A percentile compares a stretch with the other conserved stretches of the same genome.
These are phyloP conservation scores for Paralvinella palmiformis DNA, from an alignment of 1,140 invertebrate genomes.

Conservation along the genomic window DNA sequence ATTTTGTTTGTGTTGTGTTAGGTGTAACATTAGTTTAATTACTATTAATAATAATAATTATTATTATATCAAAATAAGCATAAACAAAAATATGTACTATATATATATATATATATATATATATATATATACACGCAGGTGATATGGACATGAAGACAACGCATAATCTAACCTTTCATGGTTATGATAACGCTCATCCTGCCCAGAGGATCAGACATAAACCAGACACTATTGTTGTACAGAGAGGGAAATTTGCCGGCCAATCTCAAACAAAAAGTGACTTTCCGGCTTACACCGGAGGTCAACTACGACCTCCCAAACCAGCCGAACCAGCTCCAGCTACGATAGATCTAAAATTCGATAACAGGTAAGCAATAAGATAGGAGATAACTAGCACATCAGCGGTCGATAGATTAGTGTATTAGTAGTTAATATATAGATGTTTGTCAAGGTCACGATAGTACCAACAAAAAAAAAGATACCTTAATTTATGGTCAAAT, in stretches of 20 bases:
- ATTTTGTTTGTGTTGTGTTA: no score
- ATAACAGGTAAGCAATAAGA: conserved; percentile 36
- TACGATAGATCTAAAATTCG: conserved; percentile 37
- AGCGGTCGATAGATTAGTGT: no score
- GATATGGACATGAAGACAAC: conserved; percentile 33
- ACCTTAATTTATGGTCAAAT: no score
- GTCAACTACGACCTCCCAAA: conserved; percentile 32
- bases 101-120: no score
- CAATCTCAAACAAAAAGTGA: conserved; percentile 35
- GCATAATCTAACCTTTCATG: conserved; percentile 33
- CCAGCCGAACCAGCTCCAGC: conserved; percentile 32
- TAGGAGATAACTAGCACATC: no score
- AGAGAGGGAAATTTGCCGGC: conserved; percentile 26
- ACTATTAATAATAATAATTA: no score
- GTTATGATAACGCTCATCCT: conserved; percentile 30
- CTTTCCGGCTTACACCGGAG: conserved; percentile 29
- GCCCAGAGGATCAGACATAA: conserved; percentile 24
- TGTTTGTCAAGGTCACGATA: no score
- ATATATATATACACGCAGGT: conserved; percentile 23
- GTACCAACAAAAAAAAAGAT: no score
- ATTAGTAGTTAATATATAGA: no score
- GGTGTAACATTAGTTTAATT: no score
- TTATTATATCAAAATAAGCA: no score
- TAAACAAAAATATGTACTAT: no score
- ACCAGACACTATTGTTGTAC: conserved; percentile 20